A percentile compares a stretch with the other conserved stretches of the same genome.
phyloP scores from a whole-genome alignment of 2,797 vertebrate genomes.

The Chrysocyon brachyurus region DNA sequence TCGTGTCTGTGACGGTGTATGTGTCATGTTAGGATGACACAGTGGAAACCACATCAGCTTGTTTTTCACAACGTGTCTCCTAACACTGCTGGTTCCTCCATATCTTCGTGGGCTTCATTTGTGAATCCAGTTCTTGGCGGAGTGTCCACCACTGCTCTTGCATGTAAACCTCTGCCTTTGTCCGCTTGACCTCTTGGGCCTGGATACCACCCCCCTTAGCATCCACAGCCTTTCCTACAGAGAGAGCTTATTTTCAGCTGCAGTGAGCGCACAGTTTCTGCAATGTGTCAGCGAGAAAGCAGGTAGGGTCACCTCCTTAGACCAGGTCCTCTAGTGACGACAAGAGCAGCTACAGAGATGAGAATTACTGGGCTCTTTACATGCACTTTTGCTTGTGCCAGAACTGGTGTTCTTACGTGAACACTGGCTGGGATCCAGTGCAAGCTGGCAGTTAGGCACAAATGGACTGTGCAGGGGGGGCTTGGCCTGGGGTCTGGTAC shows the following conservation, averaged over 20 bases:
- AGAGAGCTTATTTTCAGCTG: neutral
- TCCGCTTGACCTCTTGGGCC: neutral
- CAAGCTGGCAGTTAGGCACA: conserved; percentile 17
- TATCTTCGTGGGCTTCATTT: neutral
- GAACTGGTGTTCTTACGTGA: neutral
- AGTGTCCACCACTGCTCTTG: neutral
- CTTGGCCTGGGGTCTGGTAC: neutral
- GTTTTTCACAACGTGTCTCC: neutral
- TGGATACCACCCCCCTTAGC: accelerated
- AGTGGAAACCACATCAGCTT: neutral
- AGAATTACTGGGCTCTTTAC: neutral
- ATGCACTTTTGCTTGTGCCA: neutral
- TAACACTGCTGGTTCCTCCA: neutral
- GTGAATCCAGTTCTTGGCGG: neutral
- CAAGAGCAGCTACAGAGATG: neutral
- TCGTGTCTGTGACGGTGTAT: neutral
- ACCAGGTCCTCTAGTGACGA: neutral
- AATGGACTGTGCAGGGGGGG: neutral
- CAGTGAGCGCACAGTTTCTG: neutral
- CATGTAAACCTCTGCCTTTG: neutral
- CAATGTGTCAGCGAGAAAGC: neutral
- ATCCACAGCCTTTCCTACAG: neutral
- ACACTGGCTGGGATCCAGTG: neutral
- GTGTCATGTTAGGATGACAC: neutral
- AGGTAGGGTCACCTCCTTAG: neutral